Base-by-base conservation (phyloP, 1,140 invertebrate species). In the Oscheius sp. region DNA sequence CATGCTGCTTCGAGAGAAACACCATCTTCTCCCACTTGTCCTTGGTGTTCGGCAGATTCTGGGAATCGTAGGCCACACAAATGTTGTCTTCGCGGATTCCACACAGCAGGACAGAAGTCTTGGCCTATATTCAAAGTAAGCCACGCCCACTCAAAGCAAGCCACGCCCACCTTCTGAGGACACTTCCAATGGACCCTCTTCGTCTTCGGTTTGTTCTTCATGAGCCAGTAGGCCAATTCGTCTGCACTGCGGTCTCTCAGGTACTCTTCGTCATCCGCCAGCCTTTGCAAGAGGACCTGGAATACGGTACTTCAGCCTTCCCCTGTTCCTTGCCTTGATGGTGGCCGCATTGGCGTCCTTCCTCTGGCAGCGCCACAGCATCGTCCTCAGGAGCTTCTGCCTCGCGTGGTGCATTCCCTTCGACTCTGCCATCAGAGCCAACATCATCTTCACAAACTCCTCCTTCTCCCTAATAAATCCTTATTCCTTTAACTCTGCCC, bases 1-100 rank as follows among this genome's bases (percentile, higher is more conserved):
- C 64, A n/a, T 66, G 20, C 18, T 49, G 20, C 31, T 49, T 66
- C 13, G 38, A 35, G 3, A 66, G 13, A 32, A 66, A 66, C 10
- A 66, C 10, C 42, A 34, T 66, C 7, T 49, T 31, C 34, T 66
- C 34, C 64, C 64, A 66, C 28, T 66, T 66, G 2, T 66, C 26
- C n/a, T 31, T 29, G 10, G 64, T 52, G n/a, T 46, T 34, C 28
- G 64, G 64, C 23, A 66, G 23, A 26, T 66, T 49, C 23, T 66
- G 35, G 3, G 42, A 66, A 34, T 66, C 64, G 32, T 66, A 66
- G 3, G 23, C 45, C 38, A 66, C 34, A 31, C 64, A 66, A 1
- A 66, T 15, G 52, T 66, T 66, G 28, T 66, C 64, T 20, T 66
- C 64, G 38, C 64, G 42, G n/a, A 66, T 52, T 52, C 64, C 64